Evolutionary conservation across 2,113 vertebrate genomes (phyloP).

Genomic region (Mormyrus lacerda): DNA sequence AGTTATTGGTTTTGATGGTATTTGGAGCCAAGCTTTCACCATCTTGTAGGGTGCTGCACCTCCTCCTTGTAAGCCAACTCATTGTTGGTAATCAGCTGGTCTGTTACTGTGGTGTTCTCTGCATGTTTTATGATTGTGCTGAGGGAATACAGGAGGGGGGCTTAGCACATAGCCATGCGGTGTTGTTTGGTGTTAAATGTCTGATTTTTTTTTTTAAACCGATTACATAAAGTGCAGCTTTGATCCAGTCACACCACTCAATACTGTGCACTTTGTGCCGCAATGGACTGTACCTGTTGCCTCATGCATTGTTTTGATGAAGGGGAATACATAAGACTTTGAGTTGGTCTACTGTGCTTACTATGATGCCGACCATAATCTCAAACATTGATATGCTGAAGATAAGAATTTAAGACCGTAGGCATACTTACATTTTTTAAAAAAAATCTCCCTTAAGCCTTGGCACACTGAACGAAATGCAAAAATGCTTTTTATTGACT

Average conservation of each 20-base stretch:
- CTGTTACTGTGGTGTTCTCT: not conserved
- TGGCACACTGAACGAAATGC: not conserved
- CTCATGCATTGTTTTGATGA: not conserved
- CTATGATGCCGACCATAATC: not conserved
- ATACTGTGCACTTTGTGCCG: not conserved
- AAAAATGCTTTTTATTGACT: not conserved
- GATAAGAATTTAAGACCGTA: not conserved
- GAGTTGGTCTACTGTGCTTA: not conserved
- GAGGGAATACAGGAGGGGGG: not conserved
- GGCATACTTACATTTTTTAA: not conserved
- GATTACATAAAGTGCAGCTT: not conserved
- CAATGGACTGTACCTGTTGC: not conserved
- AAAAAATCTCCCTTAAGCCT: not conserved
- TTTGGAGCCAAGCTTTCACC: not conserved
- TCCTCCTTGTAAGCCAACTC: not conserved
- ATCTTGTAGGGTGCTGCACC: not conserved
- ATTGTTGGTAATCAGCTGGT: not conserved
- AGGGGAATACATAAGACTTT: not conserved
- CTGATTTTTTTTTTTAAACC: not conserved
- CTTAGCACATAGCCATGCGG: not conserved
- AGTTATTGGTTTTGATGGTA: not conserved
- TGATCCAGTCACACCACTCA: not conserved
- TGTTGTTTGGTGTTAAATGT: not conserved
- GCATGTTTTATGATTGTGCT: not conserved
- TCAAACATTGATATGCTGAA: not conserved